Evolutionary conservation across 2,797 vertebrate genomes (phyloP).

Genomic region (Rachycentron canadum): DNA sequence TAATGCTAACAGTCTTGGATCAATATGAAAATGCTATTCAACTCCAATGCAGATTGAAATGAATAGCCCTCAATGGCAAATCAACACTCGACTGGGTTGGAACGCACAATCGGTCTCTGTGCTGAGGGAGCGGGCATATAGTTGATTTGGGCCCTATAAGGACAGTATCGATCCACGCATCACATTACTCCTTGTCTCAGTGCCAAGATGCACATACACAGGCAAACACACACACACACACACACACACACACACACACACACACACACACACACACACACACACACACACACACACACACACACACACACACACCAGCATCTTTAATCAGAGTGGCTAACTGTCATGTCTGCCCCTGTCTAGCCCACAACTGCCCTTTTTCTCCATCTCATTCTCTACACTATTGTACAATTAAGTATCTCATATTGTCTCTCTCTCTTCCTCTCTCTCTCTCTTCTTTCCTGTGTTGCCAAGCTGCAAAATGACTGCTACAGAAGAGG

Average conservation of each 20-base stretch:
- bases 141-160: constrained; percentile 59
- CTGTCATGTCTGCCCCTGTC: constrained; percentile 37
- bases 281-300: constrained; percentile 1
- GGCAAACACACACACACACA: constrained; percentile 15
- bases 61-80: constrained; percentile 54
- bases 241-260: not conserved
- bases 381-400: constrained; percentile 19
- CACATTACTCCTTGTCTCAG: constrained; percentile 42
- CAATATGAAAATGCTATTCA: constrained; percentile 66
- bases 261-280: constrained; percentile 24
- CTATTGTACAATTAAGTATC: constrained; percentile 25
- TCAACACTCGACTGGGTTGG: constrained; percentile 46
- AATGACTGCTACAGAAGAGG: constrained; percentile 33
- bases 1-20: constrained; percentile 56
- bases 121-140: constrained; percentile 4
- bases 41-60: constrained; percentile 60
- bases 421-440: constrained; percentile 24
- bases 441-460: constrained; percentile 22
- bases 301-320: not conserved
- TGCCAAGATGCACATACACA: constrained; percentile 29
- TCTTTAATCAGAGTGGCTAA: constrained; percentile 57
- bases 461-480: constrained; percentile 38
- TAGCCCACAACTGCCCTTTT: constrained; percentile 19
- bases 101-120: constrained; percentile 54
- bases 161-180: constrained; percentile 60